phyloP scores from a whole-genome alignment of 2,113 vertebrate species.

The Aspidoscelis tigris region DNA sequence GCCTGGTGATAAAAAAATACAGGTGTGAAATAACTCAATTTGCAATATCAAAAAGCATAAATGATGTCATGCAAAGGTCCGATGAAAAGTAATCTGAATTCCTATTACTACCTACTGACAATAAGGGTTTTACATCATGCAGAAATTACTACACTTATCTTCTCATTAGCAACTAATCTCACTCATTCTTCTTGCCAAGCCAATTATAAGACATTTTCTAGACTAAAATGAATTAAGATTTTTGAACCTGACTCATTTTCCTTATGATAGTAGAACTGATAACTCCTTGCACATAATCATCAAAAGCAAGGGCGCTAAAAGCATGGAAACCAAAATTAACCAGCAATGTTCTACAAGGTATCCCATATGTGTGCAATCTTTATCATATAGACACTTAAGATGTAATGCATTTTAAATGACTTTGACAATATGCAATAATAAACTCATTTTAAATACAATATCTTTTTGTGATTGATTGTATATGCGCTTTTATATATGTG shows the following conservation, averaged over 20 bases:
- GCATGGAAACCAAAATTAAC: constrained; percentile 39
- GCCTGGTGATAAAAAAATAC: constrained; percentile 67
- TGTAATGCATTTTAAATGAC: too few relatives aligned
- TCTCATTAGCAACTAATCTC: constrained; percentile 81
- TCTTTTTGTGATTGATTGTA: too few relatives aligned
- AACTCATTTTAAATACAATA: too few relatives aligned
- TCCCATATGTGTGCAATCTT: constrained; percentile 1
- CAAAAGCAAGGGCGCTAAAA: constrained; percentile 66
- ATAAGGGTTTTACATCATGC: constrained; percentile 69
- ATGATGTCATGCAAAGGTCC: constrained; percentile 71
- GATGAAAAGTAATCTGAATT: constrained; percentile 66
- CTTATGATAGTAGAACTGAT: constrained; percentile 71
- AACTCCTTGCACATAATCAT: constrained; percentile 69
- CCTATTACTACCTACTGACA: constrained; percentile 70
- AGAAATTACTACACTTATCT: constrained; percentile 77
- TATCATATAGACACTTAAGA: too few relatives aligned
- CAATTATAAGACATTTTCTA: constrained; percentile 74
- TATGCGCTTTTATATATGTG: too few relatives aligned
- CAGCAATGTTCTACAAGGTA: constrained; percentile 14
- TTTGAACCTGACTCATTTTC: constrained; percentile 70
- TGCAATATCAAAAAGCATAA: constrained; percentile 68
- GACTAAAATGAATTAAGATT: constrained; percentile 74
- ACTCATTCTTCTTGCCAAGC: constrained; percentile 73
- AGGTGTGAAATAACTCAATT: constrained; percentile 76
- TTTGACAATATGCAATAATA: too few relatives aligned